A percentile compares a stretch with the other conserved stretches of the same genome.
These are phyloP conservation scores for Hippolais icterina DNA, from an alignment of 2,113 vertebrate species.

Conservation along the genomic window DNA sequence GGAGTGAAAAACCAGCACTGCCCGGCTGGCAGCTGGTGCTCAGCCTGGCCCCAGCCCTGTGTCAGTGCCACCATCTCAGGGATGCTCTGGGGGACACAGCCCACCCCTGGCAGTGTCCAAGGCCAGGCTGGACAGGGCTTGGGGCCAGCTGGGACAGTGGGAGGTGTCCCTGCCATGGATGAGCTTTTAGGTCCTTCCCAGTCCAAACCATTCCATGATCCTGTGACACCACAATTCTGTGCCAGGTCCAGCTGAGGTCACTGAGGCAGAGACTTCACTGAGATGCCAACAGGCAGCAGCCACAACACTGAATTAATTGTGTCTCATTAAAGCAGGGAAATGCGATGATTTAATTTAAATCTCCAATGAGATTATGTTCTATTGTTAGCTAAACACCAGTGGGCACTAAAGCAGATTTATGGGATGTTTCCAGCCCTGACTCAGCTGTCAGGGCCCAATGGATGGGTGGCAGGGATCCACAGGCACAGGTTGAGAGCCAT, in stretches of 20 bases:
- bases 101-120: background rate
- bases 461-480: background rate
- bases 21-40: background rate
- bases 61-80: background rate
- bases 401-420: background rate
- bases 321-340: background rate
- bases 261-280: background rate
- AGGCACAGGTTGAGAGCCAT: background rate
- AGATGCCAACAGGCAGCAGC: background rate
- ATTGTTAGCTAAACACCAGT: background rate
- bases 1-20: fast-evolving
- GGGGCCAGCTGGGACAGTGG: fast-evolving
- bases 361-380: background rate
- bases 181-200: background rate
- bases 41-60: background rate
- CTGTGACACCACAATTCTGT: background rate
- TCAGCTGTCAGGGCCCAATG: background rate
- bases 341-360: background rate
- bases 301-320: background rate
- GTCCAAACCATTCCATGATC: background rate
- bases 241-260: too few species aligned
- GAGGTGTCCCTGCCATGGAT: background rate
- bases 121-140: background rate
- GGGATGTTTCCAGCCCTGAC: background rate
- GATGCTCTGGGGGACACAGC: background rate